A percentile compares a stretch with the other conserved stretches of the same genome.
Conservation (phyloP, 2,113 vertebrate species). For the Mystacornis crossleyi region DNA sequence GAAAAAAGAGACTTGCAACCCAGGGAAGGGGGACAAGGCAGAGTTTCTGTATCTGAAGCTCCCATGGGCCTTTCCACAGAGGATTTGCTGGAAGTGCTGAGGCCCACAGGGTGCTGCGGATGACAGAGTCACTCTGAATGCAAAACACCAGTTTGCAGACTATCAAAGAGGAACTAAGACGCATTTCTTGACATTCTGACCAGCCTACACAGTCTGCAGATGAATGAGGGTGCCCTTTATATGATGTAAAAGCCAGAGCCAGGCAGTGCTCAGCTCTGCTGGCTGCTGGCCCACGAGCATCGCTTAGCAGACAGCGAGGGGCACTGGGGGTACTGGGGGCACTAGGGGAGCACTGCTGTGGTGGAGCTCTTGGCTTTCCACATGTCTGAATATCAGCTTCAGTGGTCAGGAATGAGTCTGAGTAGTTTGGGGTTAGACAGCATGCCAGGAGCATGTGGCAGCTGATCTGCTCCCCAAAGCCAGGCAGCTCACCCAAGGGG, state of each 20-base stretch:
- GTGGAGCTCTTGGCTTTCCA: background rate
- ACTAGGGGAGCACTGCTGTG: background rate
- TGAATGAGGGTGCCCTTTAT: conserved; percentile 51
- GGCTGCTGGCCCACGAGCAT: background rate
- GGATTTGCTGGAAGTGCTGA: background rate
- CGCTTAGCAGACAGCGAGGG: background rate
- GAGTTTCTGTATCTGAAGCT: background rate
- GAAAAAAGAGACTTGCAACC: background rate
- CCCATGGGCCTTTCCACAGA: accelerated
- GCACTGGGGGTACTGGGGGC: background rate
- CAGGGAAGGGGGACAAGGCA: background rate
- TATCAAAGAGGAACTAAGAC: conserved; percentile 20
- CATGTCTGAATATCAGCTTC: background rate
- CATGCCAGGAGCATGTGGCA: accelerated
- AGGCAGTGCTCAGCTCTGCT: conserved; percentile 23
- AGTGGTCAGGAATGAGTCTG: background rate
- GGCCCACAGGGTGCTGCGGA: background rate
- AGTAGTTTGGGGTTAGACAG: background rate
- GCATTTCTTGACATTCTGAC: conserved; percentile 18
- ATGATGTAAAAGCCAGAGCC: background rate
- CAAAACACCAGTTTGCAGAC: background rate
- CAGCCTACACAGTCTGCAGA: conserved; percentile 54
- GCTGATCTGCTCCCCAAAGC: background rate
- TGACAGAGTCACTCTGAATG: background rate
- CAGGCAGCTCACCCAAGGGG: background rate